A percentile compares a stretch with the other conserved stretches of the same genome.
phyloP scores from a whole-genome alignment of 2,888 invertebrate species.

The Parthenolecanium corni region DNA sequence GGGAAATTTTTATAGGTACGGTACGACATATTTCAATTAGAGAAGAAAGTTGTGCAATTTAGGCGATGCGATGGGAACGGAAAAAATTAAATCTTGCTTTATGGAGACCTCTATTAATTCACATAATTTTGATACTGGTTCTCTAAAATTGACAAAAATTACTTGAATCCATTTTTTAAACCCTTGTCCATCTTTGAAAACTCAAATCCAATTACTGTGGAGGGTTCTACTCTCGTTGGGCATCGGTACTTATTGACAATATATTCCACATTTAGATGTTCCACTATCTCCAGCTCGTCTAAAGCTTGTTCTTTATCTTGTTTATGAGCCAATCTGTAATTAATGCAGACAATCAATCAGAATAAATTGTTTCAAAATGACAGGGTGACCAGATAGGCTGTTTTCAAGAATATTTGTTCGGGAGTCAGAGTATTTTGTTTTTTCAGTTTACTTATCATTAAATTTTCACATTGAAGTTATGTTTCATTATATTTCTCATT shows the following conservation, averaged over 20 bases:
- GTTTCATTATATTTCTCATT: too few species aligned
- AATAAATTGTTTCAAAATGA: not conserved
- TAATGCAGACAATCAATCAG: not conserved
- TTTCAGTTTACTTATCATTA: too few species aligned
- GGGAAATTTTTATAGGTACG: too few species aligned
- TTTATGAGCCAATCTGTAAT: slow-evolving; percentile 63
- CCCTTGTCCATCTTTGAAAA: slow-evolving; percentile 29
- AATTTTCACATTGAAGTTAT: too few species aligned
- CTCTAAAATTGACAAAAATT: too few species aligned
- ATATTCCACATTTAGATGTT: slow-evolving; percentile 60
- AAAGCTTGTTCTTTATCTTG: slow-evolving; percentile 67
- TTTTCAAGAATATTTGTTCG: too few species aligned
- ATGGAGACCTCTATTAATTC: too few species aligned
- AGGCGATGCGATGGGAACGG: not conserved
- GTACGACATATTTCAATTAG: too few species aligned
- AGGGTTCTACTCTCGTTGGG: slow-evolving; percentile 69
- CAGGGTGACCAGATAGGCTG: too few species aligned
- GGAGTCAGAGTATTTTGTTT: too few species aligned
- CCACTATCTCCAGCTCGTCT: slow-evolving; percentile 72
- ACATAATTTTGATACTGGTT: too few species aligned
- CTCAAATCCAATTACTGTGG: slow-evolving; percentile 36
- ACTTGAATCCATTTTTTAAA: slow-evolving; percentile 30
- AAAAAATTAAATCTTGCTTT: too few species aligned
- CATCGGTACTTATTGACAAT: slow-evolving; percentile 64
- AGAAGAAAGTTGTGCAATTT: not conserved